Percentiles rank a stretch among this genome's conserved stretches.
These are phyloP conservation scores for Acronicta alni DNA, from an alignment of 2,888 invertebrate genomes.

Conservation along the genomic window DNA sequence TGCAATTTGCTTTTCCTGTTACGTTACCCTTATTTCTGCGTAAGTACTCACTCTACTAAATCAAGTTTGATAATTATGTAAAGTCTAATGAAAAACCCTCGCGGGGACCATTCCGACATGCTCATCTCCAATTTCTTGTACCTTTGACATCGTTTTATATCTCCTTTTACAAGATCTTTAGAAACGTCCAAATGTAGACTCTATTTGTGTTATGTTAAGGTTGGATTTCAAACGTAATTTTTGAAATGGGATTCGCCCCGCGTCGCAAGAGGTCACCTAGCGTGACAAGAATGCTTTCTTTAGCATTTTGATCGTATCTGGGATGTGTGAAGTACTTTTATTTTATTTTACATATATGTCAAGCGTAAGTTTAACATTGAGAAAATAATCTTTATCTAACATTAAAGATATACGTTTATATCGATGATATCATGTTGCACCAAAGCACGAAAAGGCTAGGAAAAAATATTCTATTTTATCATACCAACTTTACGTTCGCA, in stretches of 20 bases:
- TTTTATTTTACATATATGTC: slow-evolving; percentile 25
- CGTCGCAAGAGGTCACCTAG: slow-evolving; percentile 49
- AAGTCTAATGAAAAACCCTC: slow-evolving; percentile 49
- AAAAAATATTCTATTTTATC: slow-evolving; percentile 10
- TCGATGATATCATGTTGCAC: not conserved
- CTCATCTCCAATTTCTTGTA: slow-evolving; percentile 56
- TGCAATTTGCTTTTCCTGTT: slow-evolving; percentile 19
- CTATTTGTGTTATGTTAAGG: slow-evolving; percentile 31
- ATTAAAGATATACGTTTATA: not conserved
- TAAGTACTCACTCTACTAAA: slow-evolving; percentile 43
- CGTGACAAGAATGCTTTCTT: slow-evolving; percentile 65
- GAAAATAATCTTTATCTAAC: too few relatives aligned
- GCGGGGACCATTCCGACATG: slow-evolving; percentile 42
- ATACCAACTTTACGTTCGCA: slow-evolving; percentile 16
- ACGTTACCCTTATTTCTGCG: slow-evolving; percentile 28
- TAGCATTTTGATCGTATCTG: slow-evolving; percentile 62
- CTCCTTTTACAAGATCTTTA: slow-evolving; percentile 30
- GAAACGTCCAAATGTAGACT: slow-evolving; percentile 24
- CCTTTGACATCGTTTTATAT: slow-evolving; percentile 57
- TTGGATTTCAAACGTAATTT: slow-evolving; percentile 39
- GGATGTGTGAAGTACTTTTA: slow-evolving; percentile 52
- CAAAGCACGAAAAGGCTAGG: slow-evolving; percentile 11
- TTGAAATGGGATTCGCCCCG: slow-evolving; percentile 53
- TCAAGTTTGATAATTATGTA: slow-evolving; percentile 54
- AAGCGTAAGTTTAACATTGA: slow-evolving; percentile 12